Base-by-base conservation (phyloP, 2,113 vertebrate species). In the Sigmodon hispidus region DNA sequence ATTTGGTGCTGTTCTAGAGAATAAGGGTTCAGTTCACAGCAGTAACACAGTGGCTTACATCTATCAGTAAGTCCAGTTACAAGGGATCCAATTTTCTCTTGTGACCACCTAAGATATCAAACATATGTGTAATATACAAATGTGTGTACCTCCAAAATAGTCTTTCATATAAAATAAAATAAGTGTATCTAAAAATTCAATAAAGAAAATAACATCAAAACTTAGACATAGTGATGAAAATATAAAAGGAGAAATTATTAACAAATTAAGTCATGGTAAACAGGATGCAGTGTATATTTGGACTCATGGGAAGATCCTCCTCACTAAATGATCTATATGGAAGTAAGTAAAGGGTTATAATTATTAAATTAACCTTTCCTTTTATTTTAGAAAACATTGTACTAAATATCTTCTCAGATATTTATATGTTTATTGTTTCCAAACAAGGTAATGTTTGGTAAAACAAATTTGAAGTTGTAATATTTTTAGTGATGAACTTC, bases 401-500 rank as follows among this genome's bases (percentile, higher is more conserved):
- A 0, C 76, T 91, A 76, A 91, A 70, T 70, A 65, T 75, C 52
- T 29, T 19, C 10, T 86, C 63, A n/a, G 11, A 89, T 91, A 34
- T 89, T 94, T 84, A 95, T 52, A 13, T 90, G 67, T 94, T 83
- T 81, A 94, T 36, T 40, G 43, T 0, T 67, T 69, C 65, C 95
- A 89, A 91, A 89, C 36, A 87, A n/a, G 73, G 1, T 67, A 84
- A 89, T 70, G 45, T 43, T 83, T 94, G 90, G 15, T 63, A 29
- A 65, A 90, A 55, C 45, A 29, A 4, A 5, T 92, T 89, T 6
- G 7, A 67, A 87, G 17, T 48, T 89, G 21, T 4, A 77, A 43
- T 86, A 86, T 76, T 70, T 92, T 90, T 70, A 86, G 6, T 59
- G 45, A 70, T 61, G 43, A 2, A 70, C 4, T 1, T 63, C 40